These are phyloP conservation scores for Cataglyphis livida DNA, from an alignment of 2,888 invertebrate genomes.

Conservation along the genomic window DNA sequence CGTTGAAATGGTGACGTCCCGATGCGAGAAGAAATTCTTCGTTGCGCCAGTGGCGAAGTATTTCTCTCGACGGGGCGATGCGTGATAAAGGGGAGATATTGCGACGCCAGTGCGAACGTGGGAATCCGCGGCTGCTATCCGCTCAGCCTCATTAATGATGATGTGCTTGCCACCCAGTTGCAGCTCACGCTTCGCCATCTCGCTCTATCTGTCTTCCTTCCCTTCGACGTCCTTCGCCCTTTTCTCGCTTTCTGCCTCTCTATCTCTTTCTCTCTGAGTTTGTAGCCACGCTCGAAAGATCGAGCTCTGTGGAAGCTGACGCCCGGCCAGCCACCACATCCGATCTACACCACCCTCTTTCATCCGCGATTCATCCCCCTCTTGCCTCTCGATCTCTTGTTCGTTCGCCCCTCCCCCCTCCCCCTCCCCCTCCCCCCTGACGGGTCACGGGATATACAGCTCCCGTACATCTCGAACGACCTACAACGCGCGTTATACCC, in stretches of 20 bases:
- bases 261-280: conserved; percentile 44
- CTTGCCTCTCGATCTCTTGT: conserved; percentile 35
- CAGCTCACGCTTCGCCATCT: conserved; percentile 66
- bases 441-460: conserved; percentile 66
- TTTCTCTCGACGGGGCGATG: conserved; percentile 49
- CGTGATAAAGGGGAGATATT: conserved; percentile 79
- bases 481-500: conserved; percentile 62
- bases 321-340: conserved; percentile 71
- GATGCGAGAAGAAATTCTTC: conserved; percentile 54
- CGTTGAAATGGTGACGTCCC: conserved; percentile 23
- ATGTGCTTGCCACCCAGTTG: conserved; percentile 92
- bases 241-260: conserved; percentile 15
- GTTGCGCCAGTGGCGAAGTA: conserved; percentile 67
- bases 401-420: background rate
- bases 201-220: conserved; percentile 81
- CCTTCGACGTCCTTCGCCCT: conserved; percentile 65
- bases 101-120: conserved; percentile 83
- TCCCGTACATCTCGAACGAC: conserved; percentile 71
- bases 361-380: conserved; percentile 39
- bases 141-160: conserved; percentile 91
- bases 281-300: conserved; percentile 64
- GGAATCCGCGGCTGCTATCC: conserved; percentile 83
- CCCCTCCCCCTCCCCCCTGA: conserved; percentile 17
- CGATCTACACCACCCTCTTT: conserved; percentile 64
- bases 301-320: conserved; percentile 72